Base-by-base conservation (phyloP, 2,888 invertebrate genomes). In the Strigamia crassipes region DNA sequence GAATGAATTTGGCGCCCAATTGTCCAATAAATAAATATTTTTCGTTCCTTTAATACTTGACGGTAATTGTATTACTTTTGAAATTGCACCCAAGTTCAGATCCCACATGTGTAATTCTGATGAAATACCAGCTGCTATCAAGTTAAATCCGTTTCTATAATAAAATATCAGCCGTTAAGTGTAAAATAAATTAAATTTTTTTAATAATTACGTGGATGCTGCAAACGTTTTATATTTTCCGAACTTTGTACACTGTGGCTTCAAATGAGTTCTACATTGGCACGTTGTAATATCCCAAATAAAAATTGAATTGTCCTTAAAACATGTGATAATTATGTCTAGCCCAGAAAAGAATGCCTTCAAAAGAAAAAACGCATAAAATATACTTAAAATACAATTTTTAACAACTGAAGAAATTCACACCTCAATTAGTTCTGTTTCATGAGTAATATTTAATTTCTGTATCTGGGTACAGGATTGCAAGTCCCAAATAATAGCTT, bases 271-370 rank as follows among this genome's bases (percentile, higher is more conserved):
- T 15, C 27, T 31, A 8, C 73, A 73, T 27, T 73, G 15, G 12
- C 27, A 73, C 1, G 73, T 73, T 73, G 31, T 73, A 31, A 73
- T n/a, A 73, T 73, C 31, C 73, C 73, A 73, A 23, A 73, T 27
- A 73, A 73, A 73, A 27, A 73, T 73, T 73, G 73, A 73, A 73
- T 73, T 73, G 12, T 73, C 73, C 31, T 31, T 73, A 31, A 73
- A 73, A 31, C 73, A 73, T 31, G 73, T 73, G 3, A 31, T 2
- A 27, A 73, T 12, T 13, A 12, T 10, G 23, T 73, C 73, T 27
- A n/a, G 0, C 1, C 73, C 73, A 31, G 73, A 15, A n/a, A 73
- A 73, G 10, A 73, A 27, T 8, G 31, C 73, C 73, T 73, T 9
- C n/a, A 73, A 73, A 15, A 27, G 27, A 27, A 73, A 73, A 2